Conservation (phyloP, 2,797 vertebrate species). For the Poliocrania exsul region DNA sequence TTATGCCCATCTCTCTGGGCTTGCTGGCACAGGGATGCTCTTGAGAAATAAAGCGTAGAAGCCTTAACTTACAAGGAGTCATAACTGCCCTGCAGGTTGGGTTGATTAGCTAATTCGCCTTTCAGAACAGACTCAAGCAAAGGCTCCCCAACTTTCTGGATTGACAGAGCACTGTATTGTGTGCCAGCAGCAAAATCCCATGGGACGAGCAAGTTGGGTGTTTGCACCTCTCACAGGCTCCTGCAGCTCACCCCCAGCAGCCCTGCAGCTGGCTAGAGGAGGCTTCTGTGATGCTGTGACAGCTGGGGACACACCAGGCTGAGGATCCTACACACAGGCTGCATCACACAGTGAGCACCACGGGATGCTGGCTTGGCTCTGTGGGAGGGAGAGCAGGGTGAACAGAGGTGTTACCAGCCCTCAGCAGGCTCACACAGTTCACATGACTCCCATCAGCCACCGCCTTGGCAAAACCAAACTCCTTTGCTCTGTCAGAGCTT, state of each 20-base stretch:
- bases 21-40: not conserved
- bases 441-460: not conserved
- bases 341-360: not conserved
- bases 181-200: not conserved
- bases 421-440: not conserved
- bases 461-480: not conserved
- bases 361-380: rapidly evolving
- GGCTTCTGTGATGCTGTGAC: not conserved
- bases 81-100: not conserved
- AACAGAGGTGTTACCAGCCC: not conserved
- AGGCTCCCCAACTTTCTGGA: not conserved
- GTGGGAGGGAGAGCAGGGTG: not conserved
- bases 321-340: not conserved
- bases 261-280: not conserved
- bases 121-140: not conserved
- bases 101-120: not conserved
- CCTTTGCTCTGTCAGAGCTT: not conserved
- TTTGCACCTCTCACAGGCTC: not conserved
- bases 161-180: not conserved
- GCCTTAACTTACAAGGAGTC: not conserved
- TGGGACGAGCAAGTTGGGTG: not conserved
- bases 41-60: not conserved
- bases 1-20: not conserved
- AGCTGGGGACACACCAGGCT: not conserved
- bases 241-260: not conserved